Evolutionary conservation across 2,797 vertebrate species (phyloP), one percentile per base, ranked within the genome.

Genomic region (Sebastes minor): DNA sequence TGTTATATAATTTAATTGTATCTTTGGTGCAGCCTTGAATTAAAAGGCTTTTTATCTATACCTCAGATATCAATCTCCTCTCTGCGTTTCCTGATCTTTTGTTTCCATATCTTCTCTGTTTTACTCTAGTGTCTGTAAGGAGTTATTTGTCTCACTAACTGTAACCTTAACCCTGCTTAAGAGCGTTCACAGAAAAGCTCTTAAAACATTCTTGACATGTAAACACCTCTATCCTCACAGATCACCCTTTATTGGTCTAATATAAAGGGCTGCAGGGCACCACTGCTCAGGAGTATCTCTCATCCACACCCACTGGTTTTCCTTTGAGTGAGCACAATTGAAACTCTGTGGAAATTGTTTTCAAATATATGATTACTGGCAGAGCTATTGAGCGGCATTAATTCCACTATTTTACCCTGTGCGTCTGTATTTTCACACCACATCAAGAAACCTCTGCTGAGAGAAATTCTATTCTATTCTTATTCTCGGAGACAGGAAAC

Each of bases 51-150:
- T 73, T 32, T 8, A 11, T 74, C 27, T n/a, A 18, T 23, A 33
- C 49, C 57, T 64, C 25, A 73, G 55, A 70, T 81, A 69, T 59
- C 57, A 69, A 67, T 71, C 35, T 76, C 30, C 35, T 73, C 16
- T 23, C 55, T 66, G 38, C 35, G 6, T 64, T 42, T 49, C 52
- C 20, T 27, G 16, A 62, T 49, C 30, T 59, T 71, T 72, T 53
- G 30, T 71, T 71, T 11, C 35, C 23, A 30, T 9, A 65, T 67
- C 30, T 67, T 52, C 46, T 81, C 23, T 20, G 20, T 69, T 52
- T 72, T 27, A 42, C 22, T 59, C 30, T 1, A 11, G 62, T 11
- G 20, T 42, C 25, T 72, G 33, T 32, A 20, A 52, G 64, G 18
- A 28, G 22, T 20, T 77, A 28, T 80, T 76, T 74, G 59, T 23